A percentile compares a stretch with the other conserved stretches of the same genome.
Evolutionary conservation across 2,113 vertebrate genomes (phyloP).

Genomic region (Chitala chitala): DNA sequence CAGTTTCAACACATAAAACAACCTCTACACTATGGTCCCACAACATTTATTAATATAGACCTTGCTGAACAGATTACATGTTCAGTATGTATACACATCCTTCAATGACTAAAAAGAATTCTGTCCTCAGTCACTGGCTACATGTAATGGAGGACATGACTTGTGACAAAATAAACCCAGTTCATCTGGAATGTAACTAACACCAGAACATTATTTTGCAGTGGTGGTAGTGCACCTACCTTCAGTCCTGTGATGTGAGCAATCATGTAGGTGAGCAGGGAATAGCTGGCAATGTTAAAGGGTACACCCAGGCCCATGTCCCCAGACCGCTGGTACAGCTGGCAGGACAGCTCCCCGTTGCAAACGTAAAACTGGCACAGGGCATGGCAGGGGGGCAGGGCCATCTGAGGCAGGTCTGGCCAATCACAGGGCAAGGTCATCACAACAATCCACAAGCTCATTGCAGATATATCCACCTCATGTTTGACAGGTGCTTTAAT

Average conservation of each 20-base stretch:
- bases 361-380: constrained; percentile 93
- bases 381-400: constrained; percentile 87
- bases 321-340: constrained; percentile 90
- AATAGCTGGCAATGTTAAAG: constrained; percentile 96
- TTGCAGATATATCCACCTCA: no score
- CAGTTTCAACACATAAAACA: background rate
- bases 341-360: constrained; percentile 87
- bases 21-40: background rate
- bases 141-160: no score
- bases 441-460: no score
- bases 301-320: constrained; percentile 96
- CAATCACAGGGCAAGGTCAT: background rate
- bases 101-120: no score
- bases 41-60: background rate
- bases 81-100: no score
- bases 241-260: constrained; percentile 88
- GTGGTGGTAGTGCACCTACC: constrained; percentile 49
- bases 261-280: constrained; percentile 93
- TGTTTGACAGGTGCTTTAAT: no score
- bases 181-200: no score
- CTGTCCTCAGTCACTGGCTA: no score
- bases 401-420: constrained; percentile 86
- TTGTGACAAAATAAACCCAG: no score
- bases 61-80: background rate
- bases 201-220: no score